Percentiles rank a stretch among this genome's conserved stretches.
phyloP scores from a whole-genome alignment of 2,113 vertebrate species.

The Hippocampus abdominalis region DNA sequence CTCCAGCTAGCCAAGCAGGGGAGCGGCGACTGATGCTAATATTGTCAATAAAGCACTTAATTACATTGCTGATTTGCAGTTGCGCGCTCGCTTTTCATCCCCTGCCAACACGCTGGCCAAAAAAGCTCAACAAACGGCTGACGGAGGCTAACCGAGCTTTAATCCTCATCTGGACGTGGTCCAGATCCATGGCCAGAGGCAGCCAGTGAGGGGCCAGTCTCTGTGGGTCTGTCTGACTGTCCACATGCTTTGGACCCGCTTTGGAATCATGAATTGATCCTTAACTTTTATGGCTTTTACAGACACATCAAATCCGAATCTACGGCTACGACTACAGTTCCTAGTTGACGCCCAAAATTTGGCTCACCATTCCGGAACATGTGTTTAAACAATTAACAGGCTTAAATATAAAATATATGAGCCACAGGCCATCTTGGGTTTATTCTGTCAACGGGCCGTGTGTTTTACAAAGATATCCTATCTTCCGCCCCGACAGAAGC shows the following conservation, averaged over 20 bases:
- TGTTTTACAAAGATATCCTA: constrained; percentile 57
- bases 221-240: constrained; percentile 15
- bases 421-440: background rate
- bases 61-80: background rate
- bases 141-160: constrained; percentile 51
- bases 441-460: constrained; percentile 19
- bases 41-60: constrained; percentile 11
- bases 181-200: constrained; percentile 56
- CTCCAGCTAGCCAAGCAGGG: constrained; percentile 15
- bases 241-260: constrained; percentile 24
- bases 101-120: constrained; percentile 31
- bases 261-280: background rate
- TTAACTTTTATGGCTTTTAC: background rate
- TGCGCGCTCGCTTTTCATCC: constrained; percentile 12
- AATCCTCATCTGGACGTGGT: constrained; percentile 62
- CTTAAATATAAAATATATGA: background rate
- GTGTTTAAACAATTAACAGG: background rate
- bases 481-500: constrained; percentile 19
- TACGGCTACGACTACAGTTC: background rate
- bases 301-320: background rate
- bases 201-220: constrained; percentile 1
- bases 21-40: constrained; percentile 11
- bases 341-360: background rate
- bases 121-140: constrained; percentile 51
- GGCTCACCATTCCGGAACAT: background rate